These are phyloP conservation scores for Hepsetus odoe DNA, from an alignment of 2,113 vertebrate species.

Conservation along the genomic window DNA sequence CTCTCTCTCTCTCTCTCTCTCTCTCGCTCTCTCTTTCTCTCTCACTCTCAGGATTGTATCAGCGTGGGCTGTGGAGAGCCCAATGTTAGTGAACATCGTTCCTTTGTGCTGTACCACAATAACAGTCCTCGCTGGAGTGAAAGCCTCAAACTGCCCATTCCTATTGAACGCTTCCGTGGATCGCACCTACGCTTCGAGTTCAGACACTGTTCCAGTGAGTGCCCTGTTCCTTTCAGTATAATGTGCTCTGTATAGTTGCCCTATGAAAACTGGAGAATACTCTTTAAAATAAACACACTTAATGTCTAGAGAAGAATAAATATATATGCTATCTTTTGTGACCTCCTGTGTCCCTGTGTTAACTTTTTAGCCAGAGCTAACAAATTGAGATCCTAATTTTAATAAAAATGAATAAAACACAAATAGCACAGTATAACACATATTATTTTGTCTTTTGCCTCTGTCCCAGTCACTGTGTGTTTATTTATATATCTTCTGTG, in stretches of 20 bases:
- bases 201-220: slow-evolving; percentile 96
- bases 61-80: slow-evolving; percentile 92
- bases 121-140: slow-evolving; percentile 97
- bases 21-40: slow-evolving; percentile 42
- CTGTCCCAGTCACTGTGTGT: no score
- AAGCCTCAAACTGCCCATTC: slow-evolving; percentile 91
- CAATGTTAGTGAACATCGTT: slow-evolving; percentile 85
- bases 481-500: no score
- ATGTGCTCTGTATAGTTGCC: not conserved
- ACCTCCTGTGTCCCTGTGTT: no score
- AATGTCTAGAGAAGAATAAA: no score
- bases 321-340: no score
- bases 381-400: no score
- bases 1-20: slow-evolving; percentile 15
- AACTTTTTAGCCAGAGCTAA: no score
- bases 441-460: no score
- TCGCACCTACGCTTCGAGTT: slow-evolving; percentile 98
- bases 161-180: slow-evolving; percentile 93
- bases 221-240: not conserved
- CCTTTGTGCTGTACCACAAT: slow-evolving; percentile 96
- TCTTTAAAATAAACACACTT: no score
- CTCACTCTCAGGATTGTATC: slow-evolving; percentile 86
- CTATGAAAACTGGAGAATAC: not conserved
- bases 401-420: no score
- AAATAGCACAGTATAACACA: no score